Base-by-base conservation (phyloP, 2,888 invertebrate species). In the Nomada ruficornis region DNA sequence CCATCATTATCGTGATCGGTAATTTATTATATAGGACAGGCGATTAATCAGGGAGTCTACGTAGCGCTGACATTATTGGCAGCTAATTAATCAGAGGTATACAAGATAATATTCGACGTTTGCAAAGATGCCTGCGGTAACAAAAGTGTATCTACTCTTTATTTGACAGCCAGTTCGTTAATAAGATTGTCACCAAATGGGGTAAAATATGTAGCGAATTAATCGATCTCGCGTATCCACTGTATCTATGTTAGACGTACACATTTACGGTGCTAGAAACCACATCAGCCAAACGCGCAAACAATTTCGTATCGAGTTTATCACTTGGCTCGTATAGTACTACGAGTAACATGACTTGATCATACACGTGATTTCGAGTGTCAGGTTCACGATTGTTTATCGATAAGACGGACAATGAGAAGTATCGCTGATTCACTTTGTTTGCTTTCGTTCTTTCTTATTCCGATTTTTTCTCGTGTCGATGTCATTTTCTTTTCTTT, bases 11-110 rank as follows among this genome's bases (percentile, higher is more conserved):
- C 55, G 62, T 20, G 50, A 47, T 42, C 29, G 52, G 74, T 77
- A 79, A 86, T 84, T 88, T 78, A 80, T 86, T 82, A 75, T 81
- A 73, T 63, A 36, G 69, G 52, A 42, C 57, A 57, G 50, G 20
- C 50, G 52, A 77, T 86, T 84, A 82, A 84, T 84, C 73, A 67
- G 55, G 20, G 74, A 26, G 20, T 13, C 57, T 59, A 47, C 59
- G 65, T 57, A 62, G 42, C 62, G 73, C 70, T 67, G 72, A 59
- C 77, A 77, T 80, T 75, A 74, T 79, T 74, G 75, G 42, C 77
- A 54, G 80, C 65, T 79, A 84, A 86, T 86, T 84, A 84, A 71
- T 77, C 54, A 47, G 64, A 23, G 18, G 60, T 50, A 23, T 42
- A 60, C 36, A 60, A 20, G 60, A 20, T 57, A 63, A 72, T 55